A percentile compares a stretch with the other conserved stretches of the same genome.
Conservation (phyloP, 2,113 vertebrate genomes). For the Daboia siamensis region DNA sequence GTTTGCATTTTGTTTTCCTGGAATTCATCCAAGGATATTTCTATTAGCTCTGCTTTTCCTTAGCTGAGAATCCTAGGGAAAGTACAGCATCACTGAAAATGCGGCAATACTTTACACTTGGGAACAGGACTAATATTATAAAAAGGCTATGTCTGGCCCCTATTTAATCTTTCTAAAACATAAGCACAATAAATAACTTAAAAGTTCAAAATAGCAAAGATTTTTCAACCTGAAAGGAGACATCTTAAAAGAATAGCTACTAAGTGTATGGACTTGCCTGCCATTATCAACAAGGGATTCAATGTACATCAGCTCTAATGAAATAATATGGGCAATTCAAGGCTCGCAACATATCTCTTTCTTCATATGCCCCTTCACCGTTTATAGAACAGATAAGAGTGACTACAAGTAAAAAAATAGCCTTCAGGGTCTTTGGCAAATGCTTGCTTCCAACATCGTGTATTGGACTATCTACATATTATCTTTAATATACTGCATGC, state of each 20-base stretch:
- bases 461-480: background rate
- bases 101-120: slow-evolving; percentile 6
- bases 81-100: slow-evolving; percentile 48
- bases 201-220: background rate
- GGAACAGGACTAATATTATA: slow-evolving; percentile 37
- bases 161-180: slow-evolving; percentile 7
- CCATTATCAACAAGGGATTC: background rate
- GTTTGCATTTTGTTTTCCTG: slow-evolving; percentile 61
- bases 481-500: background rate
- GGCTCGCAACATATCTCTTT: background rate
- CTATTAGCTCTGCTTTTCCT: slow-evolving; percentile 60
- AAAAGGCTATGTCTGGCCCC: slow-evolving; percentile 26
- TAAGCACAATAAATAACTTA: slow-evolving; percentile 8
- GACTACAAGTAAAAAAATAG: background rate
- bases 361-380: background rate
- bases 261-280: background rate
- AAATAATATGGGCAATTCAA: background rate
- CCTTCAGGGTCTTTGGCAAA: background rate
- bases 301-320: background rate
- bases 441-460: background rate
- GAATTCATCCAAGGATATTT: slow-evolving; percentile 56
- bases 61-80: slow-evolving; percentile 52
- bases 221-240: slow-evolving; percentile 24
- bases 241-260: slow-evolving; percentile 9
- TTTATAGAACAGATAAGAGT: background rate